Base-by-base conservation (phyloP, 2,888 invertebrate species). In the Hypsopygia costalis region DNA sequence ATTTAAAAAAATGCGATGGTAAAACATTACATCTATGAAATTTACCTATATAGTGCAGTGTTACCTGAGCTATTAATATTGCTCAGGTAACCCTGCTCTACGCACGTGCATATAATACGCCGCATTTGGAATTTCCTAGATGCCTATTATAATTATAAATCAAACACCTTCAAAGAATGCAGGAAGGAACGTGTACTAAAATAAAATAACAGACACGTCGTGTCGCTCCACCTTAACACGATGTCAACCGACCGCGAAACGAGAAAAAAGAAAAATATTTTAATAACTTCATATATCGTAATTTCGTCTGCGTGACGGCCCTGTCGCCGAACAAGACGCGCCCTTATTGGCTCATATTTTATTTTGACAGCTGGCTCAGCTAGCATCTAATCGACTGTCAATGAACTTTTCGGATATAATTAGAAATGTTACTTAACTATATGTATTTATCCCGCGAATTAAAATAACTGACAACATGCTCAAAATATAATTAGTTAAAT, bases 261-360 rank as follows among this genome's bases (percentile, higher is more conserved):
- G 65, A 77, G 67, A 79, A 80, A 81, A 78, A 76, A 75, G 51
- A 50, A 44, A 65, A 81, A 80, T 71, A 83, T 83, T 86, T 85
- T 85, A 87, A 86, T 87, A 85, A 86, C 77, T 85, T 81, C 81
- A 77, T 82, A 80, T 71, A 80, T 82, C 69, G 76, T 77, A 69
- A 75, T 74, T 73, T 71, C 73, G 71, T 55, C 62, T 44, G 69
- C 76, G 79, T 86, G 86, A 87, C 86, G 73, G 72, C 71, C 67
- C 81, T 83, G 85, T 82, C 86, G 64, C 50, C 82, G 72, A 58
- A 46, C 63, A n/a, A n/a, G 68, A 55, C 71, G 67, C 65, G 62
- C 65, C 72, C 78, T 79, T 82, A 85, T 85, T 83, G 83, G 75
- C 71, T 82, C 85, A 83, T 87, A 86, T 85, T 72, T 87, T 86